Evolutionary conservation across 2,113 vertebrate genomes (phyloP).

Genomic region (Pelecanoides urinatrix): DNA sequence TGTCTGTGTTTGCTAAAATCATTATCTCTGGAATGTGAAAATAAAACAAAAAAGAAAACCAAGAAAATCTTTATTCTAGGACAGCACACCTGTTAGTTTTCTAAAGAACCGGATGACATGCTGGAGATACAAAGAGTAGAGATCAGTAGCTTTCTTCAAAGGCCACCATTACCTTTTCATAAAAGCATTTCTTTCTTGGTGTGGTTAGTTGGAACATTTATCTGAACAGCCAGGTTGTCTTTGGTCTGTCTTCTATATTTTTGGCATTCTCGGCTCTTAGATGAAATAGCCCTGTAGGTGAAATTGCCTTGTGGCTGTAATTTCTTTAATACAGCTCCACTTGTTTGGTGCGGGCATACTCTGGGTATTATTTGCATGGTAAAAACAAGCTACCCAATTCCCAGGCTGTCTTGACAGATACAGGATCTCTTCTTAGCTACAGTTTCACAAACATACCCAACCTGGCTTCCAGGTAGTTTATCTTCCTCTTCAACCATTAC

Average conservation of each 20-base stretch:
- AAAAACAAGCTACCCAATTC: background rate
- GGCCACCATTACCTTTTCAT: slow-evolving; percentile 1
- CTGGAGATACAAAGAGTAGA: background rate
- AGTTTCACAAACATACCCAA: background rate
- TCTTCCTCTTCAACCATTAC: background rate
- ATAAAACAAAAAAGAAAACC: background rate
- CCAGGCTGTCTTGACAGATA: background rate
- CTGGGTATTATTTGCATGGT: background rate
- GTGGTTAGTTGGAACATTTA: slow-evolving; percentile 15
- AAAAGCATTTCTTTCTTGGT: slow-evolving; percentile 30
- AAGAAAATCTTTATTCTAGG: background rate
- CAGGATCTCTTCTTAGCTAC: background rate
- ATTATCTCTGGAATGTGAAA: background rate
- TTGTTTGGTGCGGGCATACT: background rate
- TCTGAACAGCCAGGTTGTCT: slow-evolving; percentile 20
- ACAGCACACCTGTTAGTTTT: background rate
- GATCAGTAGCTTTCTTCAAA: slow-evolving; percentile 36
- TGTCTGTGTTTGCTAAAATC: background rate
- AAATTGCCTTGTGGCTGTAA: slow-evolving; percentile 14
- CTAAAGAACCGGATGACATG: background rate
- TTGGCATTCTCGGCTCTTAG: slow-evolving; percentile 13
- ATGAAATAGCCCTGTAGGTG: slow-evolving; percentile 27
- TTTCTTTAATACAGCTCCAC: slow-evolving; percentile 1
- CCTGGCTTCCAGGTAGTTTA: background rate
- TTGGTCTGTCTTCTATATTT: slow-evolving; percentile 17